These are phyloP conservation scores for Drosophila vallismaia DNA, from an alignment of 2,888 invertebrate species.

Conservation along the genomic window DNA sequence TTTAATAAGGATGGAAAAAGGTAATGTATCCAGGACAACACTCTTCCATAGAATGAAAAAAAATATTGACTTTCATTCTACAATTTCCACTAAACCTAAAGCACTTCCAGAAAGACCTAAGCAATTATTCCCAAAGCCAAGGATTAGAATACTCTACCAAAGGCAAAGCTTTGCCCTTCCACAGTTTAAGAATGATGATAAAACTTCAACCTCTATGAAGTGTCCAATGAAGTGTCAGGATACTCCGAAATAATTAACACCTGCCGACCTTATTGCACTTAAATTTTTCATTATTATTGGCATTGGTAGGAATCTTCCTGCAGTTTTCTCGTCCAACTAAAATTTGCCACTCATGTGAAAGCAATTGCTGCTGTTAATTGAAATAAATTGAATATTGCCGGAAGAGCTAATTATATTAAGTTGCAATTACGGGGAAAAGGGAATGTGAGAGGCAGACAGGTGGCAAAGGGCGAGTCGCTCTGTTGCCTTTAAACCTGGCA, in stretches of 20 bases:
- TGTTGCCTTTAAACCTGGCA: slow-evolving; percentile 50
- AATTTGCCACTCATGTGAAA: slow-evolving; percentile 16
- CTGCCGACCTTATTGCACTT: slow-evolving; percentile 5
- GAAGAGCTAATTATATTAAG: slow-evolving; percentile 66
- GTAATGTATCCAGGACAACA: slow-evolving; percentile 4
- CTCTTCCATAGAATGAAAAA: background rate
- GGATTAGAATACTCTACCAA: background rate
- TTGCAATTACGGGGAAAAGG: slow-evolving; percentile 61
- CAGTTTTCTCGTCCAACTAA: slow-evolving; percentile 22
- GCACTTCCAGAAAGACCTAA: background rate
- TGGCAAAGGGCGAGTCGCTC: slow-evolving; percentile 33
- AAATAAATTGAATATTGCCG: slow-evolving; percentile 66
- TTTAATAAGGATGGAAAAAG: too few species aligned
- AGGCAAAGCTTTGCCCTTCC: background rate
- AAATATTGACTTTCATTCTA: background rate
- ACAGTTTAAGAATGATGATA: background rate
- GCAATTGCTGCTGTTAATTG: slow-evolving; percentile 50
- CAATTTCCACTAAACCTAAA: background rate
- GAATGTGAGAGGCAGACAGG: slow-evolving; percentile 15
- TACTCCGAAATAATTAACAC: slow-evolving; percentile 16
- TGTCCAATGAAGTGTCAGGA: background rate
- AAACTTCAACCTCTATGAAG: background rate
- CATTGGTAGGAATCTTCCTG: too few species aligned
- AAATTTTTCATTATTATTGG: slow-evolving; percentile 26
- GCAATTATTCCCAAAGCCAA: slow-evolving; percentile 1